These are phyloP conservation scores for Eleutherodactylus coqui DNA, from an alignment of 2,797 vertebrate genomes.

Conservation along the genomic window DNA sequence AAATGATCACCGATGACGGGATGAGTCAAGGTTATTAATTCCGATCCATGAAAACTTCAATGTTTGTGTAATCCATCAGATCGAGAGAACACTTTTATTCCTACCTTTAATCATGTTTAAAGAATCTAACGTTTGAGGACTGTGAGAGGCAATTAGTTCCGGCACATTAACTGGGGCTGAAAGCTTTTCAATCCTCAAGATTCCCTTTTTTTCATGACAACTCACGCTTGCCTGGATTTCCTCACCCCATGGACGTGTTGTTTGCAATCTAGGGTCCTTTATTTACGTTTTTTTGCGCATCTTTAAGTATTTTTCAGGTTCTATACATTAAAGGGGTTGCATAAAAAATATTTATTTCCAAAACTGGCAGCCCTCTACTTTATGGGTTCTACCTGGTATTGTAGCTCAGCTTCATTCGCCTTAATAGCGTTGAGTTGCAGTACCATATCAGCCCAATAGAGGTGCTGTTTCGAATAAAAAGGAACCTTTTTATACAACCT, in stretches of 20 bases:
- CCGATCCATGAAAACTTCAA: constrained; percentile 14
- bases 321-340: too few species aligned
- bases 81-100: constrained; percentile 38
- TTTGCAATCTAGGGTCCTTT: neutral
- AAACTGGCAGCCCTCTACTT: too few species aligned
- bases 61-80: constrained; percentile 54
- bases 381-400: too few species aligned
- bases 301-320: neutral
- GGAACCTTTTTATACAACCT: too few species aligned
- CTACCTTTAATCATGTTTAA: constrained; percentile 58
- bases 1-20: constrained; percentile 42
- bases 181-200: constrained; percentile 14
- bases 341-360: too few species aligned
- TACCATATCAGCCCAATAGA: too few species aligned
- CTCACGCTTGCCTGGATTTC: neutral
- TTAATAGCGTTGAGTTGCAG: too few species aligned
- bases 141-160: constrained; percentile 55
- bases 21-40: constrained; percentile 46
- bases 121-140: constrained; percentile 46
- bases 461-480: too few species aligned
- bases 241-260: neutral
- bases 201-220: neutral
- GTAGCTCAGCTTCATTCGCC: too few species aligned
- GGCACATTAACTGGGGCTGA: constrained; percentile 49
- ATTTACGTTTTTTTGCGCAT: neutral